A percentile compares a stretch with the other conserved stretches of the same genome.
Evolutionary conservation across 1,140 invertebrate species (phyloP).

Genomic region (Penaeus japonicus): DNA sequence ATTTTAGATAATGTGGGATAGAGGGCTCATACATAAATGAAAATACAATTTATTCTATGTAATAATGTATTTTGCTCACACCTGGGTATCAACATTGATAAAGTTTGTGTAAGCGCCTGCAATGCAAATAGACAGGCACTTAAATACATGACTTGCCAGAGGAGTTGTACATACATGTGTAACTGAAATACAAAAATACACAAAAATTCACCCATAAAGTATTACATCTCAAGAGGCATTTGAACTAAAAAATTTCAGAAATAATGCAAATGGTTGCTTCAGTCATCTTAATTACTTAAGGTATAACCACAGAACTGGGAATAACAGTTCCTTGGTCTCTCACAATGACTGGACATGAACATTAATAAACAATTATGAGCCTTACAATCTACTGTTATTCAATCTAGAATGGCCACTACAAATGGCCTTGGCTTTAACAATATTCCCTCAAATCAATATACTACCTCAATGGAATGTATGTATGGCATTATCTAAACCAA

Average conservation of each 20-base stretch:
- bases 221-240: constrained; percentile 33
- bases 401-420: not conserved
- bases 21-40: no score
- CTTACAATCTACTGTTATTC: constrained; percentile 16
- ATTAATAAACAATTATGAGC: constrained; percentile 19
- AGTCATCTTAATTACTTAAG: not conserved
- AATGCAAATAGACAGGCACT: constrained; percentile 49
- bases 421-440: constrained; percentile 14
- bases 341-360: constrained; percentile 11
- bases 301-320: not conserved
- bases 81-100: constrained; percentile 50
- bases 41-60: constrained; percentile 24
- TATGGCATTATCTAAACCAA: constrained; percentile 18
- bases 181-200: constrained; percentile 46
- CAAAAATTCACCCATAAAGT: constrained; percentile 39
- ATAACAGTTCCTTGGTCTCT: not conserved
- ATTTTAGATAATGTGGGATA: no score
- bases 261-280: not conserved
- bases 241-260: not conserved
- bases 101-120: constrained; percentile 51
- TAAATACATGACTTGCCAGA: constrained; percentile 47
- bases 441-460: constrained; percentile 9
- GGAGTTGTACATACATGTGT: constrained; percentile 47
- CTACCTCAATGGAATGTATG: constrained; percentile 21
- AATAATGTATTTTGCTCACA: constrained; percentile 53